These are phyloP conservation scores for Bombus pyrosoma DNA, from an alignment of 1,140 invertebrate species.

Conservation along the genomic window DNA sequence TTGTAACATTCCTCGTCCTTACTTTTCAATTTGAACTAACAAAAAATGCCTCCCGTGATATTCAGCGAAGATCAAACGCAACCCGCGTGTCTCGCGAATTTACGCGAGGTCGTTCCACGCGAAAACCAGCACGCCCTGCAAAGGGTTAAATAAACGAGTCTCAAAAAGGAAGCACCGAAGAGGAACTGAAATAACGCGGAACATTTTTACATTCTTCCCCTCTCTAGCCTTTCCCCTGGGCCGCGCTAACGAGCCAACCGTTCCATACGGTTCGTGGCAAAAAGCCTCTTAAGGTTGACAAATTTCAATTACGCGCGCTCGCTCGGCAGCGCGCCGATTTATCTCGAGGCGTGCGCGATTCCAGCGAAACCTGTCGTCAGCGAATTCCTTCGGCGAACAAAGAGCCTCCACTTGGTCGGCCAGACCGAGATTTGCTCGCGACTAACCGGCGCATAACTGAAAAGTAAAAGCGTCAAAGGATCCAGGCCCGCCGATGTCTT, in stretches of 20 bases:
- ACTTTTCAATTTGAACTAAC: neutral
- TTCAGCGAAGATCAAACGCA: neutral
- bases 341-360: constrained; percentile 64
- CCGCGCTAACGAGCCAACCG: constrained; percentile 40
- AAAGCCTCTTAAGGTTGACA: constrained; percentile 36
- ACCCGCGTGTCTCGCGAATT: neutral
- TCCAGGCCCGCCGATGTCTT: neutral
- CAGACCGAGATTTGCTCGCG: neutral
- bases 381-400: constrained; percentile 71
- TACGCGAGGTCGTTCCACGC: neutral
- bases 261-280: constrained; percentile 23
- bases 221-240: neutral
- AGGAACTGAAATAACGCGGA: constrained; percentile 28
- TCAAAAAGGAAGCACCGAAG: constrained; percentile 17
- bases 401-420: constrained; percentile 42
- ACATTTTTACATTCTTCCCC: constrained; percentile 27
- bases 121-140: neutral
- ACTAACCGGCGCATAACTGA: neutral
- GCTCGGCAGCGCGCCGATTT: constrained; percentile 43
- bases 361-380: constrained; percentile 70
- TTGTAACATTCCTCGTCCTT: neutral
- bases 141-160: constrained; percentile 16
- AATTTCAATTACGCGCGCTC: constrained; percentile 38
- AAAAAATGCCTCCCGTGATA: neutral
- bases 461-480: constrained; percentile 15